Evolutionary conservation across 1,140 invertebrate genomes (phyloP).

Genomic region (Platyscapa corneri): DNA sequence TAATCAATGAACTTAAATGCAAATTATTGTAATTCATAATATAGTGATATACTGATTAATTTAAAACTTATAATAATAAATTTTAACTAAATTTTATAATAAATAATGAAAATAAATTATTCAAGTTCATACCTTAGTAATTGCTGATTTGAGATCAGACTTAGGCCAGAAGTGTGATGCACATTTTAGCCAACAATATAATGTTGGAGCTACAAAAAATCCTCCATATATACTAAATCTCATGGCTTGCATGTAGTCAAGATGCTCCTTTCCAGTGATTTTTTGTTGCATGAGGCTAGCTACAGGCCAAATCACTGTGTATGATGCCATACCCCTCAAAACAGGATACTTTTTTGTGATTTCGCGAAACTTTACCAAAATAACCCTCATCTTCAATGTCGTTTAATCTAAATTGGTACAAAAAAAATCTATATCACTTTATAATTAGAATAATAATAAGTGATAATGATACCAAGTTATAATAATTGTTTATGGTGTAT

Average conservation of each 20-base stretch:
- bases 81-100: no score
- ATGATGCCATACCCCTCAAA: conserved; percentile 81
- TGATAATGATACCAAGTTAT: background rate
- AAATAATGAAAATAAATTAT: no score
- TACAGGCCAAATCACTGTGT: conserved; percentile 82
- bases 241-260: conserved; percentile 76
- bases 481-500: background rate
- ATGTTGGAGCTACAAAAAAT: conserved; percentile 81
- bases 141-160: conserved; percentile 77
- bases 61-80: no score
- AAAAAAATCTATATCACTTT: background rate
- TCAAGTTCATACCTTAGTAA: conserved; percentile 79
- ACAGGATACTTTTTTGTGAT: conserved; percentile 75
- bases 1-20: background rate
- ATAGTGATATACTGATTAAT: background rate
- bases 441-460: background rate
- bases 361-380: conserved; percentile 69
- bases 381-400: conserved; percentile 60
- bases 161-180: conserved; percentile 80
- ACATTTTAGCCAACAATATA: conserved; percentile 82
- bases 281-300: conserved; percentile 78
- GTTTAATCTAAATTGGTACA: background rate
- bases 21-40: background rate
- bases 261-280: conserved; percentile 74
- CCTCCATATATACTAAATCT: conserved; percentile 82